These are phyloP conservation scores for Dolichallabes microphthalmus DNA, from an alignment of 2,113 vertebrate genomes.

Conservation along the genomic window DNA sequence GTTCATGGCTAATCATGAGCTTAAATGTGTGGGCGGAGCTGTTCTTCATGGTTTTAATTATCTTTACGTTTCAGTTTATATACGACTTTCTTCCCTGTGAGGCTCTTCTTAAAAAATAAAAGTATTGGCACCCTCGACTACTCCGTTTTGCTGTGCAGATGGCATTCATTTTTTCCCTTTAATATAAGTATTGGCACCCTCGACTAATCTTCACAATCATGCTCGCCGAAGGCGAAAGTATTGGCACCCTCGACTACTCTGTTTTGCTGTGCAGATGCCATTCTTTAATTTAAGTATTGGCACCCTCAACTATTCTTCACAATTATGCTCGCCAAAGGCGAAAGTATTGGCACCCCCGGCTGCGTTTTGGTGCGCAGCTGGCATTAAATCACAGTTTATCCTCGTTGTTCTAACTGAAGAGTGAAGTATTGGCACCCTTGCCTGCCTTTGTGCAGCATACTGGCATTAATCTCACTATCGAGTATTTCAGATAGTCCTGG, in stretches of 20 bases:
- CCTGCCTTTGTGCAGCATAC: neutral
- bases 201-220: no score
- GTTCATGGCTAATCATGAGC: no score
- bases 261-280: neutral
- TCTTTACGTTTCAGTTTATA: no score
- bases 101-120: neutral
- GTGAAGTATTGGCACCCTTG: neutral
- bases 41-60: no score
- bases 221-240: no score
- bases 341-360: neutral
- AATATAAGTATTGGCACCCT: no score
- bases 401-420: neutral
- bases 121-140: neutral
- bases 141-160: neutral
- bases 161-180: fast-evolving
- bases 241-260: neutral
- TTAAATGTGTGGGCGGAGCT: no score
- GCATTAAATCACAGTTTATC: no score
- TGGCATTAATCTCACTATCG: neutral
- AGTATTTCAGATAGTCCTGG: no score
- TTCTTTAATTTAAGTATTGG: no score
- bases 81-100: neutral
- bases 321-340: neutral
- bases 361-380: no score
- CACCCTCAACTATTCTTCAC: no score